Conservation (phyloP, 2,797 vertebrate species). For the Argyrosomus regius region DNA sequence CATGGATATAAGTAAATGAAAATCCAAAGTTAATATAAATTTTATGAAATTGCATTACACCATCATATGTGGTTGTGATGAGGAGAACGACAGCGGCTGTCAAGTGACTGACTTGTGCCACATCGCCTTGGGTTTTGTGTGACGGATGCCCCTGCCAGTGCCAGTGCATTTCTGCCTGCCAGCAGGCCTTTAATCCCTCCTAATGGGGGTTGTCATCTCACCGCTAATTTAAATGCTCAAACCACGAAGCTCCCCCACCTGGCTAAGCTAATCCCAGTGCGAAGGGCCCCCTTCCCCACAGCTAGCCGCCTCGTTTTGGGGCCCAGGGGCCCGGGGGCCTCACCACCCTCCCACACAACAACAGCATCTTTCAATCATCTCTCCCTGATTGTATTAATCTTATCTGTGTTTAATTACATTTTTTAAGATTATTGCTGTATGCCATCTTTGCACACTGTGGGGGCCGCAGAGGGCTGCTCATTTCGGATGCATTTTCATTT, state of each 20-base stretch:
- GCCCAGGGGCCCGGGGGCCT: constrained; percentile 79
- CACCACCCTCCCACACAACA: constrained; percentile 84
- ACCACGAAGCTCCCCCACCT: constrained; percentile 86
- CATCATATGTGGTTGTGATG: constrained; percentile 45
- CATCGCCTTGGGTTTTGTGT: constrained; percentile 82
- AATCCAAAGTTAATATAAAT: constrained; percentile 16
- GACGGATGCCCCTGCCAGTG: constrained; percentile 88
- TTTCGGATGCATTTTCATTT: constrained; percentile 86
- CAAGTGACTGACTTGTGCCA: constrained; percentile 84
- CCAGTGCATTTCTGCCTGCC: constrained; percentile 84
- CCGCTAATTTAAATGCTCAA: constrained; percentile 90
- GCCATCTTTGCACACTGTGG: constrained; percentile 88
- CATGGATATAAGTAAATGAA: not conserved
- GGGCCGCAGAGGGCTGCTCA: constrained; percentile 84
- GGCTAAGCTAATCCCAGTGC: constrained; percentile 85
- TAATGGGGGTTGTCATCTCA: constrained; percentile 90
- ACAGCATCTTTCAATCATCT: constrained; percentile 88
- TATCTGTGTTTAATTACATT: constrained; percentile 91
- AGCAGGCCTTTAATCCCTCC: constrained; percentile 89
- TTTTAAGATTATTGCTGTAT: constrained; percentile 88
- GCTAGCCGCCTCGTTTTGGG: constrained; percentile 77
- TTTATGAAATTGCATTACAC: constrained; percentile 50
- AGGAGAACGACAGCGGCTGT: constrained; percentile 62
- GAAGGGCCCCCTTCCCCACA: constrained; percentile 81
- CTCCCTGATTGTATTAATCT: constrained; percentile 87